A percentile compares a stretch with the other conserved stretches of the same genome.
Evolutionary conservation across 2,888 invertebrate species (phyloP).

Genomic region (Exephanes ischioxanthus): DNA sequence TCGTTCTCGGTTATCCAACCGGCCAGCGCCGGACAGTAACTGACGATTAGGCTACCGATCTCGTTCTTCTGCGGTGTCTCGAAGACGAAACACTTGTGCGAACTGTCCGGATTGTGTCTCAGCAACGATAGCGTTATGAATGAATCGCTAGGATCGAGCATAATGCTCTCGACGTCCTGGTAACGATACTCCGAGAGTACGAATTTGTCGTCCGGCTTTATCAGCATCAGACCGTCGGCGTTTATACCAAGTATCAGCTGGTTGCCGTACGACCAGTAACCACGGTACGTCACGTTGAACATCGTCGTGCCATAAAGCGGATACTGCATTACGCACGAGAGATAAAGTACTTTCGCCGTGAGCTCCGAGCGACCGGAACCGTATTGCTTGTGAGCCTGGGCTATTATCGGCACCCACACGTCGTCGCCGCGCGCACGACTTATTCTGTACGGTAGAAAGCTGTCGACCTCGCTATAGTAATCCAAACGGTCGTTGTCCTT

Average conservation of each 20-base stretch:
- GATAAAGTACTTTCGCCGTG: conserved; percentile 96
- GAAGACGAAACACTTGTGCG: conserved; percentile 95
- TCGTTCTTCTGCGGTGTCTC: conserved; percentile 96
- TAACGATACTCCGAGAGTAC: conserved; percentile 96
- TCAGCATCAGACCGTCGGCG: conserved; percentile 95
- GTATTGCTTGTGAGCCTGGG: conserved; percentile 95
- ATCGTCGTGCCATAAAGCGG: conserved; percentile 95
- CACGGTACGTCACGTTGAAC: conserved; percentile 96
- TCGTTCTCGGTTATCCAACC: conserved; percentile 93
- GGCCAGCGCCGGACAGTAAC: conserved; percentile 94
- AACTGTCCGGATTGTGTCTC: conserved; percentile 89
- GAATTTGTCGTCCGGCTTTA: conserved; percentile 96
- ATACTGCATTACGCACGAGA: conserved; percentile 98
- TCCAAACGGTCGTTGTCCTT: conserved; percentile 92
- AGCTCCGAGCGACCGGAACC: conserved; percentile 96
- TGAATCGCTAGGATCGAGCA: conserved; percentile 96
- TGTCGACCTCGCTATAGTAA: conserved; percentile 96
- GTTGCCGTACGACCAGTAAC: conserved; percentile 96
- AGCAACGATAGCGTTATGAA: conserved; percentile 96
- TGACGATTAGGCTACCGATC: conserved; percentile 96
- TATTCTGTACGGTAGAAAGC: conserved; percentile 94
- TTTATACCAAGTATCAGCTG: conserved; percentile 92
- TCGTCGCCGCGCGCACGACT: conserved; percentile 92
- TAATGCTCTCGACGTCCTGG: conserved; percentile 95
- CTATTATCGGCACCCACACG: conserved; percentile 94